phyloP scores from a whole-genome alignment of 2,797 vertebrate genomes.

The Pyrocephalus nanus region DNA sequence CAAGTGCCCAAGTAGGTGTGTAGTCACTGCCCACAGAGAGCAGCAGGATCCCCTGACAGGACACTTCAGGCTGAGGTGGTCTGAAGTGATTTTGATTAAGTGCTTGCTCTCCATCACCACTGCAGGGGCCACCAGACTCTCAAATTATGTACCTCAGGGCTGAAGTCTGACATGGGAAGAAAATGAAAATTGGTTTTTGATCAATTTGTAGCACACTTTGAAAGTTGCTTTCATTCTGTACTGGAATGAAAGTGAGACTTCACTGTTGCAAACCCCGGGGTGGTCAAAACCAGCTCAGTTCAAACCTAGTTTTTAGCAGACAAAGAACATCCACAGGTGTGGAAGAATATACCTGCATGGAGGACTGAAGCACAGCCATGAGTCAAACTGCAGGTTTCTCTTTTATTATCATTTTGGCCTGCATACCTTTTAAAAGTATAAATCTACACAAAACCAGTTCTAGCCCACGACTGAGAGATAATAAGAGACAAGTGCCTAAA shows the following conservation, averaged over 20 bases:
- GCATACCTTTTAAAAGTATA: not conserved
- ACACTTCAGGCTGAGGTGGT: not conserved
- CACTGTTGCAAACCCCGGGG: not conserved
- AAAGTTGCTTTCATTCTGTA: not conserved
- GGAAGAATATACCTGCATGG: not conserved
- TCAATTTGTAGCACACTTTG: not conserved
- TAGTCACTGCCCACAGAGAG: not conserved
- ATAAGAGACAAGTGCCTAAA: conserved; percentile 21
- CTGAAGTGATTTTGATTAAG: not conserved
- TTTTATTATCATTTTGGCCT: not conserved
- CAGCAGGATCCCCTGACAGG: not conserved
- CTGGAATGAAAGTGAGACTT: not conserved
- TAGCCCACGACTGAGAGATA: not conserved
- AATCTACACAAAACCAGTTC: not conserved
- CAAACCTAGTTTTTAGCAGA: not conserved
- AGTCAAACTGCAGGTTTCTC: not conserved
- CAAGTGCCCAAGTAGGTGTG: not conserved
- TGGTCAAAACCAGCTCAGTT: not conserved
- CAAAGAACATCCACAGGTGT: not conserved
- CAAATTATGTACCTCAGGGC: not conserved
- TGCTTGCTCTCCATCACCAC: not conserved
- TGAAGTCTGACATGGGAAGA: not conserved
- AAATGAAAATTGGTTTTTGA: not conserved
- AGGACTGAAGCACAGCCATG: not conserved
- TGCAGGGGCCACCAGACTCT: not conserved